These are phyloP conservation scores for Engraulis encrasicolus DNA, from an alignment of 2,113 vertebrate genomes.

Conservation along the genomic window DNA sequence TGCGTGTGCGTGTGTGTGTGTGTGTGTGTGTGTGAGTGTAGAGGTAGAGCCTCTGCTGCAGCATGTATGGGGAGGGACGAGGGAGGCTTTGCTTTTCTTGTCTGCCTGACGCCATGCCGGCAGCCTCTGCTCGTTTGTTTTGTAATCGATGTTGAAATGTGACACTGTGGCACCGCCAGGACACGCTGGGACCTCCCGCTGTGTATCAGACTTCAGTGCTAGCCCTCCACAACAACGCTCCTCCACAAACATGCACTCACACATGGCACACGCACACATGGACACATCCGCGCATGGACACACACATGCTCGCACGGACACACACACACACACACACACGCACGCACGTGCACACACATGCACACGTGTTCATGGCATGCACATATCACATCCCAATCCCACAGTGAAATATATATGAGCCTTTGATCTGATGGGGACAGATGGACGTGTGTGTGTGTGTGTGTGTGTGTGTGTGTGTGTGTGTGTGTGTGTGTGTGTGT, in stretches of 20 bases:
- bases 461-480: too few species aligned
- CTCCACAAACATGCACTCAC: too few species aligned
- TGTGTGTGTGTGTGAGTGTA: not conserved
- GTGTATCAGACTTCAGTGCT: not conserved
- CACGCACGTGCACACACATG: too few species aligned
- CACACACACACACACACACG: too few species aligned
- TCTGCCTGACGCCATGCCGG: not conserved
- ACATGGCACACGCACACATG: too few species aligned
- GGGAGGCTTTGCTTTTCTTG: not conserved
- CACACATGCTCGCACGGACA: too few species aligned
- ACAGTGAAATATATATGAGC: constrained; percentile 1
- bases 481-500: too few species aligned
- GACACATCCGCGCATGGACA: too few species aligned
- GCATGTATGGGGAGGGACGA: too few species aligned
- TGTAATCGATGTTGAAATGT: not conserved
- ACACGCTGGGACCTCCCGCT: not conserved
- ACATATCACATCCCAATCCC: not conserved
- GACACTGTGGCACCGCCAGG: not conserved
- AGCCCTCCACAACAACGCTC: too few species aligned
- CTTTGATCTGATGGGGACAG: not conserved
- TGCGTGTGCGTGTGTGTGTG: not conserved
- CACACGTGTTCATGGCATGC: too few species aligned
- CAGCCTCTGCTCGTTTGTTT: not conserved
- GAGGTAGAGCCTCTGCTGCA: not conserved
- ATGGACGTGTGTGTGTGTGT: not conserved